These are phyloP conservation scores for Epinotia bilunana DNA, from an alignment of 2,888 invertebrate genomes.

Conservation along the genomic window DNA sequence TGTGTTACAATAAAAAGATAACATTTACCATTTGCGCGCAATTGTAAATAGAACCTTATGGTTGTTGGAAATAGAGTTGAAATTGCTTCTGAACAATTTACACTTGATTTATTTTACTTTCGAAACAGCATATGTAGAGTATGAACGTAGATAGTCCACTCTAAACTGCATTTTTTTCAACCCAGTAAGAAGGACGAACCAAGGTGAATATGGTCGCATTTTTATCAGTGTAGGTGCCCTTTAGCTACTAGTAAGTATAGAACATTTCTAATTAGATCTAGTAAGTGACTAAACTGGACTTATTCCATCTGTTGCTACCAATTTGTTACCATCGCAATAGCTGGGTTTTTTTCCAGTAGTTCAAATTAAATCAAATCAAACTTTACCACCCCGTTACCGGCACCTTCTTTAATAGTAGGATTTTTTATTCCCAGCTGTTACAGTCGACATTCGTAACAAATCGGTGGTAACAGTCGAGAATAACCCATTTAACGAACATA, in stretches of 20 bases:
- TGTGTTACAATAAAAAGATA: neutral
- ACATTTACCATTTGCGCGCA: neutral
- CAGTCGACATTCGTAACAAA: too few relatives aligned
- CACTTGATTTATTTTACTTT: neutral
- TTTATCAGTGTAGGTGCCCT: too few relatives aligned
- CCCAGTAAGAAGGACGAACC: neutral
- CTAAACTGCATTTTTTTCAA: neutral
- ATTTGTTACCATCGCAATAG: too few relatives aligned
- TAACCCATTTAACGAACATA: neutral
- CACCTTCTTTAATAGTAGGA: too few relatives aligned
- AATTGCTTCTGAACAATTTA: neutral
- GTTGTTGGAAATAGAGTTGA: neutral
- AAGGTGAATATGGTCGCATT: too few relatives aligned
- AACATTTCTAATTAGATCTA: neutral
- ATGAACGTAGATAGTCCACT: slow-evolving; percentile 1
- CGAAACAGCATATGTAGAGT: neutral
- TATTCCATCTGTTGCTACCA: too few relatives aligned
- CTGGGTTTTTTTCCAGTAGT: too few relatives aligned
- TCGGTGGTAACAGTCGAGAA: too few relatives aligned
- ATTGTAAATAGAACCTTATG: slow-evolving; percentile 2
- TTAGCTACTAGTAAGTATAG: too few relatives aligned
- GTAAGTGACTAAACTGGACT: neutral
- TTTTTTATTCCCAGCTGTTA: too few relatives aligned
- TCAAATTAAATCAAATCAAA: too few relatives aligned
- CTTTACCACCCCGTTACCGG: too few relatives aligned